Base-by-base conservation (phyloP, 2,888 invertebrate species). In the Dendrolimus houi region DNA sequence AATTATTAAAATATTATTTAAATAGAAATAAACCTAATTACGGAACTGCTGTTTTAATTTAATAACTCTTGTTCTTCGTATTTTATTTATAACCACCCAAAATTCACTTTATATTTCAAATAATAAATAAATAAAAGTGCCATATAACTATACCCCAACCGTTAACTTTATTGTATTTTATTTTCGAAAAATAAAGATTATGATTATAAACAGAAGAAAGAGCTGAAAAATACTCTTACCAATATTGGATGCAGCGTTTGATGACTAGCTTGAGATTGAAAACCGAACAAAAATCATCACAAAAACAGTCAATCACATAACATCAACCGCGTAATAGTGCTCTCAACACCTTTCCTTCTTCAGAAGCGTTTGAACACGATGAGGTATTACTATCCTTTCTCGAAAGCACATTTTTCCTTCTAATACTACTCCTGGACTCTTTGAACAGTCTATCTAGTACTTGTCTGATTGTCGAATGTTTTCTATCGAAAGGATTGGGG, bases 401-500 rank as follows among this genome's bases (percentile, higher is more conserved):
- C 9, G 80, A 77, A 9, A 86, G 67, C 0, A 64, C 76, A 69
- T 76, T 75, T 60, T 66, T 69, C 56, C 60, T 62, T 10, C 58
- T 40, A 53, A 59, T 57, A 62, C 65, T 74, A 61, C 67, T 77
- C 52, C 56, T 57, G 40, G 61, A 57, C 40, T 90, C 88, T 57
- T 90, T 92, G 65, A 94, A 81, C 59, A 94, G 77, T 59, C 92
- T 90, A 70, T 94, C 94, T 67, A 94, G 78, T 67, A 94, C 91
- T 78, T 94, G 94, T 60, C 94, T 91, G 69, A 94, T 94, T 54
- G 93, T 93, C 60, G 93, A 93, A 80, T 94, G 94, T 74, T 94
- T 94, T 74, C 94, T 91, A 68, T 94, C 93, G 77, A 94, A 93
- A 66, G 94, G 94, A 75, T 94, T 94, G 29, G 94, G 94, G 80